Base-by-base conservation (phyloP, 2,888 invertebrate genomes). In the Diadromus collaris region DNA sequence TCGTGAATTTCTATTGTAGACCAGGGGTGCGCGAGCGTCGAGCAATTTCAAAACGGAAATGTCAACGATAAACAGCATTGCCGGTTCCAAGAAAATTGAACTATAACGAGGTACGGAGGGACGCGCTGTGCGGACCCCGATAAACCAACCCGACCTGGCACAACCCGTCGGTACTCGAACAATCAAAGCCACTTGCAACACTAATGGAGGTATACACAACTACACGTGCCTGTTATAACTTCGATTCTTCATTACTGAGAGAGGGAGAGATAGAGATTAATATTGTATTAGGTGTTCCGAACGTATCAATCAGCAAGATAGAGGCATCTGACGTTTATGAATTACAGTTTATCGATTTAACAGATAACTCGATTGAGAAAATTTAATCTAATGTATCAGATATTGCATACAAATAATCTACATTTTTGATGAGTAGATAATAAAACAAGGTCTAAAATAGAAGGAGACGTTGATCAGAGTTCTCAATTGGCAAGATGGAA, bases 41-140 rank as follows among this genome's bases (percentile, higher is more conserved):
- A 76, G 82, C 81, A 79, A 82, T 81, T 81, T 80, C 78, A 80
- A 74, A 80, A 71, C 82, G 82, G 81, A 82, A 81, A 82, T 82
- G 82, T 82, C 79, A 76, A 79, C 79, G 80, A 76, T 79, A 79
- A 81, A 82, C 76, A 79, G 74, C 74, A 81, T 81, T 82, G 78
- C 74, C 76, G 81, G 78, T 81, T 73, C 68, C 75, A 73, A 77
- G 78, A 81, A 82, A 82, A 82, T 81, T 82, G 77, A 76, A 79
- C 79, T 68, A 76, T 78, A 79, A 82, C 78, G 78, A 78, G 76
- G 70, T 60, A 44, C 54, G 51, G 56, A 54, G 71, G 32, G 67
- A 60, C 7, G 48, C 19, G 58, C 9, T 19, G 63, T 6, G 46
- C 44, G 41, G 54, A 32, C 51, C 21, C 46, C 44, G 44, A 41